Percentiles rank a stretch among this genome's conserved stretches.
These are phyloP conservation scores for Salpingus planirostris DNA, from an alignment of 2,888 invertebrate genomes.

Conservation along the genomic window DNA sequence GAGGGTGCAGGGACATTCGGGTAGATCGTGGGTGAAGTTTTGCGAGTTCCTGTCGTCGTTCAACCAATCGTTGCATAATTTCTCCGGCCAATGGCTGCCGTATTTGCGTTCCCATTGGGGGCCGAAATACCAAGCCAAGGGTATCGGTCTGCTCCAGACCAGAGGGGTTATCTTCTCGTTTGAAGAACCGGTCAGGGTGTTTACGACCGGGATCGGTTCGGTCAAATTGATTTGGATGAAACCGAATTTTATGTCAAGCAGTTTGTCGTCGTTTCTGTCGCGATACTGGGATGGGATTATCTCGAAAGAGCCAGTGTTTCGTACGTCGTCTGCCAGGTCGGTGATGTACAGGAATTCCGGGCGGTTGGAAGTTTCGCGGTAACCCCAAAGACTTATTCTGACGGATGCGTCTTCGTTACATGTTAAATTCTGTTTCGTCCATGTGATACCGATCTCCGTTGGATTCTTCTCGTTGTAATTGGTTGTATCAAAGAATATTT, in stretches of 20 bases:
- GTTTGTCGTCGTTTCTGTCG: slow-evolving; percentile 57
- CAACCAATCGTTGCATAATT: slow-evolving; percentile 86
- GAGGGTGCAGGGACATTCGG: slow-evolving; percentile 84
- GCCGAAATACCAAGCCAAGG: slow-evolving; percentile 86
- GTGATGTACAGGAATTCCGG: slow-evolving; percentile 78
- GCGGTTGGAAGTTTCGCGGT: slow-evolving; percentile 70
- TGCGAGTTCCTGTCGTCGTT: slow-evolving; percentile 70
- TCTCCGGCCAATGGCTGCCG: slow-evolving; percentile 73
- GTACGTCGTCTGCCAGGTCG: slow-evolving; percentile 51
- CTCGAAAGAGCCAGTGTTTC: slow-evolving; percentile 53
- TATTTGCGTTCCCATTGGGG: slow-evolving; percentile 77
- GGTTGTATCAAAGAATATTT: slow-evolving; percentile 69
- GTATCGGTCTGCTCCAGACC: slow-evolving; percentile 87
- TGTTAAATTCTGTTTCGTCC: slow-evolving; percentile 81
- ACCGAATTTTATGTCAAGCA: slow-evolving; percentile 72
- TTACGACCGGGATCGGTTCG: slow-evolving; percentile 48
- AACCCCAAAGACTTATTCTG: slow-evolving; percentile 80
- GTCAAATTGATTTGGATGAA: slow-evolving; percentile 82
- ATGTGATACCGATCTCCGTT: slow-evolving; percentile 65
- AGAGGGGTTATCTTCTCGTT: slow-evolving; percentile 39
- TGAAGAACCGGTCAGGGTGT: slow-evolving; percentile 34
- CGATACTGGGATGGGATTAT: slow-evolving; percentile 67
- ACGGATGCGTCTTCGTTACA: slow-evolving; percentile 66
- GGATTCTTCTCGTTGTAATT: slow-evolving; percentile 66
- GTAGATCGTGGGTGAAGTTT: slow-evolving; percentile 76